Evolutionary conservation across 1,140 invertebrate genomes (phyloP).

Genomic region (Bradysia coprophila): DNA sequence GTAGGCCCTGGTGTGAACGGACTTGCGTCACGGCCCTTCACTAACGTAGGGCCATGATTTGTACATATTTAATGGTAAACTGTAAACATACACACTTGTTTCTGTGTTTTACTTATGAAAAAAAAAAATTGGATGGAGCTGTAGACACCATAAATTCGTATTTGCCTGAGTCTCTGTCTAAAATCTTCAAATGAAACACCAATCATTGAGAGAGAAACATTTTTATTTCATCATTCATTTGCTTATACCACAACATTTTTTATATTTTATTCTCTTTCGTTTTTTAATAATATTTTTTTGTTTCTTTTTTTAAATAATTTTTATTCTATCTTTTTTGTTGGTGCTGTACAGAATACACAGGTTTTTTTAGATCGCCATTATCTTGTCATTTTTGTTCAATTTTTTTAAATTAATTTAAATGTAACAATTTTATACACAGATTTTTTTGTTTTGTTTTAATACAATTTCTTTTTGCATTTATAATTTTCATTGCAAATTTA

Average conservation of each 20-base stretch:
- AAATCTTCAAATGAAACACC: too few species aligned
- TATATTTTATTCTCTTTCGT: neutral
- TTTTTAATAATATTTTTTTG: slow-evolving; percentile 5
- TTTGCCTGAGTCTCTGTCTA: too few species aligned
- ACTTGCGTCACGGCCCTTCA: too few species aligned
- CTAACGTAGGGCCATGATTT: too few species aligned
- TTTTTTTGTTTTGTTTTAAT: too few species aligned
- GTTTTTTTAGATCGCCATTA: slow-evolving; percentile 21
- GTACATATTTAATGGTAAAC: too few species aligned
- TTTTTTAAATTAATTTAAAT: slow-evolving; percentile 2
- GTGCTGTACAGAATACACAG: slow-evolving; percentile 3
- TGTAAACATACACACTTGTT: too few species aligned
- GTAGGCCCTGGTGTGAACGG: too few species aligned
- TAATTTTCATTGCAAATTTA: too few species aligned
- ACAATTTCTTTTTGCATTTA: neutral
- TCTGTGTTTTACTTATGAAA: too few species aligned
- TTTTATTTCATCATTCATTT: slow-evolving; percentile 4
- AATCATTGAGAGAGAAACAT: slow-evolving; percentile 6
- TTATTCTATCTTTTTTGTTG: slow-evolving; percentile 6
- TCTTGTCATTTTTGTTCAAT: slow-evolving; percentile 10
- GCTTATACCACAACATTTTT: slow-evolving; percentile 4
- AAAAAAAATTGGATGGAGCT: too few species aligned
- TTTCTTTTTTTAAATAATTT: slow-evolving; percentile 18
- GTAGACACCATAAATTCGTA: too few species aligned
- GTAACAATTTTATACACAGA: slow-evolving; percentile 3